These are phyloP conservation scores for Desoria tigrina DNA, from an alignment of 2,888 invertebrate genomes.

Conservation along the genomic window DNA sequence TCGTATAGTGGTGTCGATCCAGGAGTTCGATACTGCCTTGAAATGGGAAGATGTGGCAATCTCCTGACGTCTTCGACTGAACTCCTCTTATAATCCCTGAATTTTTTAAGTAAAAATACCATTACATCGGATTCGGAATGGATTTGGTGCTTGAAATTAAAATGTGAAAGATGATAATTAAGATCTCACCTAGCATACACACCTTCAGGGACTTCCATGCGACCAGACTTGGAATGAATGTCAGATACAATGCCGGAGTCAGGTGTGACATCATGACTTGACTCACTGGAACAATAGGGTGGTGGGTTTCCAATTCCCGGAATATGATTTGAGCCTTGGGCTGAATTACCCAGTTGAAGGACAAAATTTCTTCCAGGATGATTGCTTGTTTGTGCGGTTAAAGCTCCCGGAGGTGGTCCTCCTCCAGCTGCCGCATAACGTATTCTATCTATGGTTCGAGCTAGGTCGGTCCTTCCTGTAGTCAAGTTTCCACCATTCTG, in stretches of 20 bases:
- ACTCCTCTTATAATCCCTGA: conserved; percentile 53
- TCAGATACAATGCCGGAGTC: conserved; percentile 53
- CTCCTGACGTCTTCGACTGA: conserved; percentile 53
- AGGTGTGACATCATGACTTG: conserved; percentile 54
- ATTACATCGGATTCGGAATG: too few relatives aligned
- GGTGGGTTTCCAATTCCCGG: conserved; percentile 53
- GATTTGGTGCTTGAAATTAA: too few relatives aligned
- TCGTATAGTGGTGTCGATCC: conserved; percentile 52
- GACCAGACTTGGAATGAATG: conserved; percentile 53
- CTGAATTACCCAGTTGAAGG: conserved; percentile 48
- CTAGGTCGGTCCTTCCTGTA: conserved; percentile 52
- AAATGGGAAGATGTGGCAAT: conserved; percentile 49
- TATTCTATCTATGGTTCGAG: conserved; percentile 53
- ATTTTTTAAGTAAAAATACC: conserved; percentile 16
- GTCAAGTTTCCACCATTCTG: conserved; percentile 41
- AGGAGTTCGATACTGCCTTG: conserved; percentile 48
- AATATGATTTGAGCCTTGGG: conserved; percentile 48
- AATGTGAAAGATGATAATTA: too few relatives aligned
- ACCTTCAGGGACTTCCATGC: conserved; percentile 52
- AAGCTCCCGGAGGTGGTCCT: conserved; percentile 42
- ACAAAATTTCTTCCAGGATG: conserved; percentile 53
- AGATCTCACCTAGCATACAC: conserved; percentile 53
- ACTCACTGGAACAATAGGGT: conserved; percentile 54
- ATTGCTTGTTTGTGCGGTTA: conserved; percentile 47
- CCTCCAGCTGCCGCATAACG: conserved; percentile 53